These are phyloP conservation scores for Rhagium mordax DNA, from an alignment of 2,888 invertebrate genomes.

Conservation along the genomic window DNA sequence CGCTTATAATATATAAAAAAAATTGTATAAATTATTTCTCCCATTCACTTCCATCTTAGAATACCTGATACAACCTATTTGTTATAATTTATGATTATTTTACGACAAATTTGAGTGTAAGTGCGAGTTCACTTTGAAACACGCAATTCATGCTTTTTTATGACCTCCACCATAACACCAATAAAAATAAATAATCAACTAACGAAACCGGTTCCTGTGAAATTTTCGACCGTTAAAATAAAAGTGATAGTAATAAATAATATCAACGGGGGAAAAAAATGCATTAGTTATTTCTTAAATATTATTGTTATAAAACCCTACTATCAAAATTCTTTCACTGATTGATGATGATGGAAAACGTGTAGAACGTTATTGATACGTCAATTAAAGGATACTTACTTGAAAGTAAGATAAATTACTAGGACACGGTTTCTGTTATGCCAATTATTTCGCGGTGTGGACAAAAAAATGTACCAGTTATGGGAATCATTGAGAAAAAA, in stretches of 20 bases:
- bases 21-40: background rate
- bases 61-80: slow-evolving; percentile 3
- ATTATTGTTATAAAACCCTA: too few relatives aligned
- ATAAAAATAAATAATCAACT: background rate
- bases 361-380: background rate
- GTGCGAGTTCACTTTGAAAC: slow-evolving; percentile 4
- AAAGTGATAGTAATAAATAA: slow-evolving; percentile 15
- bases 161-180: slow-evolving; percentile 2
- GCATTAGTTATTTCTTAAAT: background rate
- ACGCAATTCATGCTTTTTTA: slow-evolving; percentile 20
- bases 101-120: slow-evolving; percentile 7
- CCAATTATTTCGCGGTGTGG: slow-evolving; percentile 21
- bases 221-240: background rate
- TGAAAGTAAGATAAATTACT: slow-evolving; percentile 8
- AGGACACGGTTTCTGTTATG: slow-evolving; percentile 3
- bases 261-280: background rate
- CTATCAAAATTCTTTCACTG: background rate
- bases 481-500: slow-evolving; percentile 30
- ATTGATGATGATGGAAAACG: background rate
- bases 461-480: background rate
- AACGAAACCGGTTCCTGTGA: slow-evolving; percentile 12
- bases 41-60: background rate
- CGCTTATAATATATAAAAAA: background rate
- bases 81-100: slow-evolving; percentile 8
- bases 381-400: slow-evolving; percentile 24